Percentiles rank a stretch among this genome's conserved stretches.
phyloP scores from a whole-genome alignment of 2,797 vertebrate genomes.

The Leptodactylus fallax region DNA sequence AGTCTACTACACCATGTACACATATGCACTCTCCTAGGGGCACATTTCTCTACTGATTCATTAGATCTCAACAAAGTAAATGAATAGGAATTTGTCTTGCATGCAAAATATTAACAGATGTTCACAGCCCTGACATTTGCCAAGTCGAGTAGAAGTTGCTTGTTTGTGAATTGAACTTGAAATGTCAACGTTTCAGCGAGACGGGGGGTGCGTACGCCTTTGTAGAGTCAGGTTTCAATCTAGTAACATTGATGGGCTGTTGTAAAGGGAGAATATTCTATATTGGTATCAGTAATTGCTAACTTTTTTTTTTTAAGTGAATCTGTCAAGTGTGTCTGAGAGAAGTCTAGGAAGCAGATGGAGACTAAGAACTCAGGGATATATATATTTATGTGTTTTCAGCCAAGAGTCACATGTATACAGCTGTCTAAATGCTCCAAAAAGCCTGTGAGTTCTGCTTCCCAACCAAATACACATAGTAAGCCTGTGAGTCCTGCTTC shows the following conservation, averaged over 20 bases:
- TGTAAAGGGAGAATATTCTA: background rate
- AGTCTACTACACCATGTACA: background rate
- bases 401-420: too few species aligned
- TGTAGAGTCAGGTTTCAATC: background rate
- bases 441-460: too few species aligned
- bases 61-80: conserved; percentile 4
- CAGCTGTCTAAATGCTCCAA: too few species aligned
- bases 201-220: background rate
- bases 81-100: conserved; percentile 3
- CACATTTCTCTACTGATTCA: conserved; percentile 4
- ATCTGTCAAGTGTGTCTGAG: too few species aligned
- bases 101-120: background rate
- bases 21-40: background rate
- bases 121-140: conserved; percentile 16
- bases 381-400: too few species aligned
- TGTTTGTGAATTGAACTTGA: conserved; percentile 15
- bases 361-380: too few species aligned
- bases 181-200: background rate
- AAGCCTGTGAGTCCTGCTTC: too few species aligned
- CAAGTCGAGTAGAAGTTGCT: conserved; percentile 14
- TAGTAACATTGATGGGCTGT: background rate
- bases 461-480: too few species aligned
- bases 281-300: background rate
- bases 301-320: too few species aligned
- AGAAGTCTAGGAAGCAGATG: too few species aligned